These are phyloP conservation scores for Crocidura indochinensis DNA, from an alignment of 2,797 vertebrate species.

Conservation along the genomic window DNA sequence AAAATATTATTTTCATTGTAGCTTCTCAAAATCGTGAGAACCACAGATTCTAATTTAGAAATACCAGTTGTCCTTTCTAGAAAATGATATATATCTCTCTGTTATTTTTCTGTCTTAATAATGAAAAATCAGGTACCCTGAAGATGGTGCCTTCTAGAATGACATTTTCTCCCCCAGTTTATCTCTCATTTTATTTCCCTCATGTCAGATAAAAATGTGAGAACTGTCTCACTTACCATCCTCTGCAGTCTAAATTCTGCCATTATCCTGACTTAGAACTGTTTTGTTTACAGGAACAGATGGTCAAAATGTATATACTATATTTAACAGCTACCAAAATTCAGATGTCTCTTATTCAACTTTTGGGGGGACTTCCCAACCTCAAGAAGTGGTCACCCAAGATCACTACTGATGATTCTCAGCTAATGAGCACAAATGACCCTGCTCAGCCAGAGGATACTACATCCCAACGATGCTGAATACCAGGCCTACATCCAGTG, in stretches of 20 bases:
- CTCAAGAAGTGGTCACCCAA: too few species aligned
- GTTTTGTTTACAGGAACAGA: slow-evolving; percentile 50
- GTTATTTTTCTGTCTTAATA: not conserved
- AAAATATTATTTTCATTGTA: not conserved
- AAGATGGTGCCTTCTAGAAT: not conserved
- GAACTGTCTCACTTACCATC: not conserved
- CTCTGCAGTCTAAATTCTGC: not conserved
- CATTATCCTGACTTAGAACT: not conserved
- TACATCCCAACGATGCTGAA: too few species aligned
- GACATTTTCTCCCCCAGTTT: not conserved
- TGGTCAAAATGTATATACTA: not conserved
- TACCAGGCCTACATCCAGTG: too few species aligned
- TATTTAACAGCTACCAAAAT: not conserved
- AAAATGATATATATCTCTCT: not conserved
- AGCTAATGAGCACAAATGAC: too few species aligned
- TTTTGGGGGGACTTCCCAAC: too few species aligned
- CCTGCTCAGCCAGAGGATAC: too few species aligned
- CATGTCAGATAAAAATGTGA: not conserved
- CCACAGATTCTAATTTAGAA: not conserved
- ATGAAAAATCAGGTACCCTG: not conserved
- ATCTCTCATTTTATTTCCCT: not conserved
- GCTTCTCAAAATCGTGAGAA: not conserved
- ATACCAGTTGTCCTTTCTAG: not conserved
- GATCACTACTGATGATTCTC: too few species aligned
- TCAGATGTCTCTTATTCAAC: not conserved